Conservation (phyloP, 2,888 invertebrate genomes). For the Coremacera marginata region DNA sequence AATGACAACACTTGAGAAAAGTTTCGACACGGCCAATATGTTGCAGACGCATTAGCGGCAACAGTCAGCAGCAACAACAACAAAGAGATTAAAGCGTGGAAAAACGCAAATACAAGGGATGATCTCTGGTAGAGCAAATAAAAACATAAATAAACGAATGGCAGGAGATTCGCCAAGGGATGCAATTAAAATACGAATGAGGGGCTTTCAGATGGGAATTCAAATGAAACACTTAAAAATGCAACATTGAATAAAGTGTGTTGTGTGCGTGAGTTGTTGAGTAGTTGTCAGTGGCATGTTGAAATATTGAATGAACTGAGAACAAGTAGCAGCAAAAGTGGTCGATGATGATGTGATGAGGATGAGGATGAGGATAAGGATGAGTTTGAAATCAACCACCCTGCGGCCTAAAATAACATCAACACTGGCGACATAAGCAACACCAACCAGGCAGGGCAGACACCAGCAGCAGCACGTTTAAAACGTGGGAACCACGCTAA, state of each 20-base stretch:
- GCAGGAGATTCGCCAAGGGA: slow-evolving; percentile 1
- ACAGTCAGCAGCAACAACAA: slow-evolving; percentile 5
- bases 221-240: slow-evolving; percentile 22
- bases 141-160: neutral
- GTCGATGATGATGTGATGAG: neutral
- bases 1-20: slow-evolving; percentile 25
- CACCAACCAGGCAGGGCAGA: neutral
- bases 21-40: slow-evolving; percentile 31
- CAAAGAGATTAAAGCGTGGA: slow-evolving; percentile 20
- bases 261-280: neutral
- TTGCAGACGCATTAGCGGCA: slow-evolving; percentile 30
- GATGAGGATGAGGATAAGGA: neutral
- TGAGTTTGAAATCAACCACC: slow-evolving; percentile 8
- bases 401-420: slow-evolving; percentile 22
- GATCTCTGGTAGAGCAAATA: slow-evolving; percentile 3
- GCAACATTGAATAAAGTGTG: neutral
- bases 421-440: slow-evolving; percentile 35
- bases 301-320: neutral
- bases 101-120: slow-evolving; percentile 23
- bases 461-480: neutral
- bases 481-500: slow-evolving; percentile 30
- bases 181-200: neutral
- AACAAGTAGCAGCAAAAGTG: neutral
- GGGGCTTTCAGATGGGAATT: neutral
- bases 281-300: neutral